Evolutionary conservation across 2,113 vertebrate species (phyloP), one percentile per base, ranked within the genome.

Genomic region (Marcusenius ussheri): DNA sequence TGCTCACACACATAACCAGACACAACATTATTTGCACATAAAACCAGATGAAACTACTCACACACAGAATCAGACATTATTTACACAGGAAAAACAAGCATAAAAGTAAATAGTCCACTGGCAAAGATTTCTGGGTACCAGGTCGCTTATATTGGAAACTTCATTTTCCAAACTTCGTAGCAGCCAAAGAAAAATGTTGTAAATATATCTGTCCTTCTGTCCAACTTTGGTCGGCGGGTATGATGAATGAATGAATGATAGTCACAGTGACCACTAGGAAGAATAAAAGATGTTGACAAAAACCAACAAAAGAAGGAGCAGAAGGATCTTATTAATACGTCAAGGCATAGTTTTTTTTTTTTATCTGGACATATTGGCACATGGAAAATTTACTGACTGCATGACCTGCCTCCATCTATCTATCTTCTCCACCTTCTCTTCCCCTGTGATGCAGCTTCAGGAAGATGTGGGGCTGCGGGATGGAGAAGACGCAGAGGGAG

Each of bases 381-480:
- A 74, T 35, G 66, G n/a, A 35, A 27, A 27, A 35, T 15, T 39
- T 15, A 35, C 70, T 39, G 31, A 77, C 4, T 77, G 35, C 15
- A 77, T 77, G 11, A 77, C 31, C 70, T 39, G 4, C 31, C 51
- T 88, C 62, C 62, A 42, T 39, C 35, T 27, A 4, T 7, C 51
- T 85, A 1, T 31, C 53, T 74, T 87, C 24, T 51, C 47, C 42
- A 9, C 45, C 24, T 45, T 39, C 10, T n/a, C 19, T 42, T 31
- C 66, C 11, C 6, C 46, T n/a, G 24, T 45, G 10, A 89, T 17
- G 2, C 89, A 99, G 98, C 92, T 96, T 98, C 4, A 97, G 93
- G 92, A 96, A 97, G 91, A 96, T 93, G 21, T 98, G 97, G 96
- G 96, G 97, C 90, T 97, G 97, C 35, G 95, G 96, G 0, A 24